phyloP scores from a whole-genome alignment of 2,888 invertebrate species.

The Dryocosmus kuriphilus region DNA sequence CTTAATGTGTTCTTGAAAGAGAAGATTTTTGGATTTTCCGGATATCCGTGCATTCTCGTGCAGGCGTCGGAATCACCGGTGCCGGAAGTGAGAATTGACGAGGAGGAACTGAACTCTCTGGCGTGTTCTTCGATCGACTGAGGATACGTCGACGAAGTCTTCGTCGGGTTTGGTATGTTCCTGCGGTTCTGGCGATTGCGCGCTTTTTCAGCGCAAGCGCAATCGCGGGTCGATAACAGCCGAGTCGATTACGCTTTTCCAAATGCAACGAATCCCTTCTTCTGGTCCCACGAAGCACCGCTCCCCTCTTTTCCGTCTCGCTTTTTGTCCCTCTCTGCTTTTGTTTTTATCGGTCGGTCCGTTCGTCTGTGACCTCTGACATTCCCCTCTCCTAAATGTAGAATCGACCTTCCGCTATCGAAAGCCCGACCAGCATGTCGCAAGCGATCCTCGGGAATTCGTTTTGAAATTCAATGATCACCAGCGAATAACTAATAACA shows the following conservation, averaged over 20 bases:
- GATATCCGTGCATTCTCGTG: slow-evolving; percentile 54
- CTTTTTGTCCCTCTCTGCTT: slow-evolving; percentile 44
- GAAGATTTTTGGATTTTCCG: not conserved
- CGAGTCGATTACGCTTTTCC: slow-evolving; percentile 52
- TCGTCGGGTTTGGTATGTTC: slow-evolving; percentile 41
- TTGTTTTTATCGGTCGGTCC: slow-evolving; percentile 40
- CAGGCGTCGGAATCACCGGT: slow-evolving; percentile 74
- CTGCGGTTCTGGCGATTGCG: slow-evolving; percentile 65
- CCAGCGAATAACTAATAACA: slow-evolving; percentile 41
- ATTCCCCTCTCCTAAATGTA: slow-evolving; percentile 2
- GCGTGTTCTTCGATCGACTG: slow-evolving; percentile 53
- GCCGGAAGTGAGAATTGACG: slow-evolving; percentile 32
- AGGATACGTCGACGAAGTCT: slow-evolving; percentile 40
- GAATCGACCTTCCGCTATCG: slow-evolving; percentile 20
- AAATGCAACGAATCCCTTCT: slow-evolving; percentile 43
- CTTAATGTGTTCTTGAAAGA: not conserved
- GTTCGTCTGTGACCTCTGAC: slow-evolving; percentile 36
- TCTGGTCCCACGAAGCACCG: slow-evolving; percentile 40
- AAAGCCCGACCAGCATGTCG: slow-evolving; percentile 6
- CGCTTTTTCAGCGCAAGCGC: slow-evolving; percentile 74
- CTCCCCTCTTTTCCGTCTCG: slow-evolving; percentile 49
- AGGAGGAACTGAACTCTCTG: slow-evolving; percentile 45
- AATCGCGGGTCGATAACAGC: slow-evolving; percentile 71
- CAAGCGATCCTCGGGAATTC: slow-evolving; percentile 29
- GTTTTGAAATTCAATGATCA: slow-evolving; percentile 53